These are phyloP conservation scores for Lasioglossum figueresi DNA, from an alignment of 2,888 invertebrate genomes.

Conservation along the genomic window DNA sequence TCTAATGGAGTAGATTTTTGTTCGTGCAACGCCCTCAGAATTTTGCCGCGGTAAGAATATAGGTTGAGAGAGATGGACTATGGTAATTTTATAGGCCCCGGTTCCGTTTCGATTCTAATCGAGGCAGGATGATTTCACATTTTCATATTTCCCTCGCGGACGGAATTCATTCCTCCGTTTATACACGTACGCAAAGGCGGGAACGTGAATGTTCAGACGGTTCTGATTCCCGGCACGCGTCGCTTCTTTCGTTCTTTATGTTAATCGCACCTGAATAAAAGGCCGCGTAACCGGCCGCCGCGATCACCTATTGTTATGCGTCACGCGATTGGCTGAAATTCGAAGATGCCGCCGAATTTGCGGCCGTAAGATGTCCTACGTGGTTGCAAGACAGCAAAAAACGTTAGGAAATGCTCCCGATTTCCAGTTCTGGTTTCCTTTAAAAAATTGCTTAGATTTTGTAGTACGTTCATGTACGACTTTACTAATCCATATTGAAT, in stretches of 20 bases:
- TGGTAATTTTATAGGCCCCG: conserved; percentile 40
- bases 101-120: conserved; percentile 45
- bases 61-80: conserved; percentile 44
- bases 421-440: not conserved
- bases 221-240: conserved; percentile 55
- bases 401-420: not conserved
- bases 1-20: not conserved
- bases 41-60: conserved; percentile 40
- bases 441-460: not conserved
- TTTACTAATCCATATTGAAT: not conserved
- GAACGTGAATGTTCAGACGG: conserved; percentile 41
- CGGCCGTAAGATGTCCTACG: not conserved
- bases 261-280: conserved; percentile 53
- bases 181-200: conserved; percentile 43
- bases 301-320: conserved; percentile 64
- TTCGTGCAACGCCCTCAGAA: conserved; percentile 26
- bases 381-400: not conserved
- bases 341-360: conserved; percentile 38
- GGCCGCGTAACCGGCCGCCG: conserved; percentile 30
- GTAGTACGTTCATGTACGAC: not conserved
- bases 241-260: conserved; percentile 56
- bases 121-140: conserved; percentile 54
- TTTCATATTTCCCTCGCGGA: conserved; percentile 45
- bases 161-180: conserved; percentile 43
- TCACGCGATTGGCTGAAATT: conserved; percentile 63